A percentile compares a stretch with the other conserved stretches of the same genome.
Evolutionary conservation across 2,888 invertebrate genomes (phyloP).

Genomic region (Archips xylosteana): DNA sequence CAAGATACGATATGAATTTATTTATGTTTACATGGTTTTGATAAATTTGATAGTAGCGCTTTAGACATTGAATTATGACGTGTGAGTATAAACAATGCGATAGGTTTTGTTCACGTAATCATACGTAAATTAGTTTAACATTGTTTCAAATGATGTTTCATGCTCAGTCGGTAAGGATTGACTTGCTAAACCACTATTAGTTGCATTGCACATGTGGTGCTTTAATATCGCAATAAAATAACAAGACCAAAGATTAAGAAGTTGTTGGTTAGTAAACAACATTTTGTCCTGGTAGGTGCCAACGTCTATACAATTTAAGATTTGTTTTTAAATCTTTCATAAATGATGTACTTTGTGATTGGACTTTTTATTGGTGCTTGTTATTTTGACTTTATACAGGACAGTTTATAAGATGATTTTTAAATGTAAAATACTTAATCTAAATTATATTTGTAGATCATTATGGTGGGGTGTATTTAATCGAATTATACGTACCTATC

Average conservation of each 20-base stretch:
- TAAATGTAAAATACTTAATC: constrained; percentile 29
- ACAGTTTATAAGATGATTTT: constrained; percentile 32
- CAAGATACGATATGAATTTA: constrained; percentile 7
- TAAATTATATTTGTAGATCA: constrained; percentile 34
- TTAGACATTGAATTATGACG: constrained; percentile 45
- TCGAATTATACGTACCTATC: constrained; percentile 39
- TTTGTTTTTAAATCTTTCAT: constrained; percentile 53
- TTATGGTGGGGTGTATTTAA: constrained; percentile 37
- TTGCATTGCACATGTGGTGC: constrained; percentile 28
- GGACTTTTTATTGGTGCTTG: constrained; percentile 46
- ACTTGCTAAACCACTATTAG: constrained; percentile 3
- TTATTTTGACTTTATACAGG: constrained; percentile 44
- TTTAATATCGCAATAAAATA: constrained; percentile 65
- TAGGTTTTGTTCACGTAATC: constrained; percentile 33
- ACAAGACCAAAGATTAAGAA: constrained; percentile 78
- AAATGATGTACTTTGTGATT: constrained; percentile 41
- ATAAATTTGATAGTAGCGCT: constrained; percentile 42
- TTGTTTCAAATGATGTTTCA: constrained; percentile 6
- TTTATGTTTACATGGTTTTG: constrained; percentile 14
- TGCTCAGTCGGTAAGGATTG: constrained; percentile 2
- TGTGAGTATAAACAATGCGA: constrained; percentile 43
- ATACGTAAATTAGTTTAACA: constrained; percentile 3
- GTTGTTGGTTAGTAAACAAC: constrained; percentile 60
- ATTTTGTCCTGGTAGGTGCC: constrained; percentile 69
- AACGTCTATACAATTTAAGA: constrained; percentile 54